Base-by-base conservation (phyloP, 2,888 invertebrate species). In the Philereme vetulata region DNA sequence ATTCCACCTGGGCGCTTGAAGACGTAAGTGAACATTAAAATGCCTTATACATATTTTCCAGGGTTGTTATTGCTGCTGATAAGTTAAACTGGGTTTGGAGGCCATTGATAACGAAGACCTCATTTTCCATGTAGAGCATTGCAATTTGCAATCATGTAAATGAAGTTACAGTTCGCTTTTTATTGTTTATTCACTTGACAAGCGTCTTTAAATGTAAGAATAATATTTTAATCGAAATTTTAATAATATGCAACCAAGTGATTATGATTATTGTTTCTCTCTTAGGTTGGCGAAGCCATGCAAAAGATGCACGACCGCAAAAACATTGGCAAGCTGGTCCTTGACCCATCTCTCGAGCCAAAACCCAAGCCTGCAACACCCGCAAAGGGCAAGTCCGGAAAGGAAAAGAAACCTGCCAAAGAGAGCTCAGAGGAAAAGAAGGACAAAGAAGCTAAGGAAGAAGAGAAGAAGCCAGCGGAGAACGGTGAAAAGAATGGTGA, bases 291-390 rank as follows among this genome's bases (percentile, higher is more conserved):
- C 34, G 97, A 97, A 77, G 97, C 97, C 5, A 97, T 98, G 97
- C 97, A 97, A 86, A 97, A 96, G 87, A 96, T 98, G 95, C 97
- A 97, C 87, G 97, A 97, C 78, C 95, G 97, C 77, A 97, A 97
- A 89, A 97, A 98, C 88, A 94, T 97, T 75, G 98, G 98, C 57
- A 97, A 97, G 86, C 94, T 98, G 48, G 94, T 97, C 47, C 90
- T 98, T 66, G 97, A 97, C 81, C 97, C 97, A 33, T 94, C 95
- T 45, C 82, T 96, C 82, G 96, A 96, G 82, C 96, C 96, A 2
- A 96, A 96, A 76, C 96, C 96, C 35, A 96, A 96, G 82, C 96
- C 96, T 42, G 95, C 95, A 32, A 96, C 96, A 6, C 96, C 96
- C 1, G 95, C 95, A 60, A 96, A 96, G 84, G 94, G 94, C 68